These are phyloP conservation scores for Diorhabda elongata DNA, from an alignment of 1,140 invertebrate species.

Conservation along the genomic window DNA sequence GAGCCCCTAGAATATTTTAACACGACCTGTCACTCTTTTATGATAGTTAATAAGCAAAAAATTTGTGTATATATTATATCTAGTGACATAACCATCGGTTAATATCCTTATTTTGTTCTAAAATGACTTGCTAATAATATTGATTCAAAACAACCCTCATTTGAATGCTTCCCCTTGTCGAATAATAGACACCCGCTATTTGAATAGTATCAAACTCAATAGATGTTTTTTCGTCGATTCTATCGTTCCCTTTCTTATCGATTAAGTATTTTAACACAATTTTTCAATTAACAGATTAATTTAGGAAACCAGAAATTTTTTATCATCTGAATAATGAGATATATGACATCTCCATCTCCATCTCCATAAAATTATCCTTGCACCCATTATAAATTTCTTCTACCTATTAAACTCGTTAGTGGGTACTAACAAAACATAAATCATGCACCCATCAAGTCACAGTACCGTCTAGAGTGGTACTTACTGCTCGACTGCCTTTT, in stretches of 20 bases:
- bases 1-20: too few relatives aligned
- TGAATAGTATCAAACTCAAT: not conserved
- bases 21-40: too few relatives aligned
- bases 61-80: too few relatives aligned
- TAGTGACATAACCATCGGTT: too few relatives aligned
- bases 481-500: not conserved
- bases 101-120: too few relatives aligned
- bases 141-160: too few relatives aligned
- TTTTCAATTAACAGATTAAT: conserved; percentile 3
- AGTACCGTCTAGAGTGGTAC: not conserved
- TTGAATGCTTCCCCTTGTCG: too few relatives aligned
- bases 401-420: conserved; percentile 1
- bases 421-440: not conserved
- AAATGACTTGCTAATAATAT: too few relatives aligned
- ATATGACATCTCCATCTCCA: too few relatives aligned
- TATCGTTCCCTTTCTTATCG: not conserved
- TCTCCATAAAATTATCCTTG: too few relatives aligned
- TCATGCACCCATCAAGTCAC: not conserved
- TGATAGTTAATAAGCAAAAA: too few relatives aligned
- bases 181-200: not conserved
- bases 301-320: not conserved
- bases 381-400: not conserved
- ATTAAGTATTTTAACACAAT: not conserved
- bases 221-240: not conserved
- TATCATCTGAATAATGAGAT: too few relatives aligned